Evolutionary conservation across 2,797 vertebrate genomes (phyloP), one percentile per base, ranked within the genome.

Genomic region (Coranthus polyacanthus): DNA sequence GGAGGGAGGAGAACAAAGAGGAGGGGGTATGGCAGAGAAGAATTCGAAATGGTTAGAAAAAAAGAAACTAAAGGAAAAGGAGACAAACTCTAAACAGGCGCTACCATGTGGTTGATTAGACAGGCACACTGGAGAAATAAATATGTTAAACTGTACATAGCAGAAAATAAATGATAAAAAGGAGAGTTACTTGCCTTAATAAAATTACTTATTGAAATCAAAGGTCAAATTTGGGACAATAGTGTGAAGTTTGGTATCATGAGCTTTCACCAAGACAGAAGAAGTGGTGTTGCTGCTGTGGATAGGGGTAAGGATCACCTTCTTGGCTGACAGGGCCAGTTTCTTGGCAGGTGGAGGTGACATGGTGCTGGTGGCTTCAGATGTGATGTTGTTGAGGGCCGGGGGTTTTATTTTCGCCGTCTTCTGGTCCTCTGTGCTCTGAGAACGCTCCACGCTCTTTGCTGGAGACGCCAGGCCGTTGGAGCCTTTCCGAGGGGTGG

Each of bases 1-100:
- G 84, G 68, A 80, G 79, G 78, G 80, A 85, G 87, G 86, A 90
- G 82, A 91, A 92, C 76, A 88, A 91, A 91, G 79, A 79, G 60
- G 79, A 82, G 82, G 87, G 71, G 87, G 86, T 84, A 86, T 90
- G 93, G 91, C 79, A 93, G 94, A 96, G 93, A 95, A 96, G 93
- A 96, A 97, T 94, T 95, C 96, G 95, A 96, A 95, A 94, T 94
- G 94, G 94, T 97, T 96, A 96, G 95, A 95, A 93, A 91, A 89
- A 91, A 93, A 95, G 91, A 94, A 92, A 89, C 79, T 87, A 75
- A 92, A 87, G 88, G 90, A 92, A 92, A 94, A 89, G 85, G 87
- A 88, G 79, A 86, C 86, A 92, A 89, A 90, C 79, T 82, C 76
- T 88, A 76, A 89, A 87, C 80, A 88, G 82, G 83, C 63, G 84